Evolutionary conservation across 2,113 vertebrate species (phyloP).

Genomic region (Protomyctophum bolini): DNA sequence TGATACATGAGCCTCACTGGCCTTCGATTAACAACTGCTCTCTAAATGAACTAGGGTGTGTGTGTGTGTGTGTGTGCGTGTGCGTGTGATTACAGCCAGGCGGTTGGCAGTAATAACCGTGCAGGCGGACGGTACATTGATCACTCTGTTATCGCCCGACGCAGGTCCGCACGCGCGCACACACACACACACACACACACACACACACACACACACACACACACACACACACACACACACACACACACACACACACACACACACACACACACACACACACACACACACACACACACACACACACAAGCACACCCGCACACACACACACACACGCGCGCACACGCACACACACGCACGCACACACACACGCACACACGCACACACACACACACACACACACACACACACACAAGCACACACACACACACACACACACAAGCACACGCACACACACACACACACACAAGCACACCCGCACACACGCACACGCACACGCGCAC

Average conservation of each 20-base stretch:
- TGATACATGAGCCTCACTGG: slow-evolving; percentile 49
- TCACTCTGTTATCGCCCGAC: slow-evolving; percentile 38
- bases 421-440: background rate
- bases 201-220: background rate
- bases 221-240: slow-evolving; percentile 7
- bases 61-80: too few relatives aligned
- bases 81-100: slow-evolving; percentile 28
- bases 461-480: too few relatives aligned
- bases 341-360: background rate
- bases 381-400: slow-evolving; percentile 6
- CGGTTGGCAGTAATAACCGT: slow-evolving; percentile 5
- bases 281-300: too few relatives aligned
- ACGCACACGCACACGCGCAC: background rate
- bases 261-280: slow-evolving; percentile 13
- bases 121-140: slow-evolving; percentile 16
- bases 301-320: too few relatives aligned
- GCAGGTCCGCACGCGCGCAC: slow-evolving; percentile 18
- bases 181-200: slow-evolving; percentile 11
- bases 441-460: slow-evolving; percentile 33
- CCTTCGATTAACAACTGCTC: slow-evolving; percentile 45
- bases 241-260: background rate
- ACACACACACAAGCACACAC: background rate
- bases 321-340: background rate
- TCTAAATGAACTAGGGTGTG: slow-evolving; percentile 21
- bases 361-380: slow-evolving; percentile 3